Percentiles rank a stretch among this genome's conserved stretches.
Evolutionary conservation across 2,797 vertebrate genomes (phyloP).

Genomic region (Myotis myotis): DNA sequence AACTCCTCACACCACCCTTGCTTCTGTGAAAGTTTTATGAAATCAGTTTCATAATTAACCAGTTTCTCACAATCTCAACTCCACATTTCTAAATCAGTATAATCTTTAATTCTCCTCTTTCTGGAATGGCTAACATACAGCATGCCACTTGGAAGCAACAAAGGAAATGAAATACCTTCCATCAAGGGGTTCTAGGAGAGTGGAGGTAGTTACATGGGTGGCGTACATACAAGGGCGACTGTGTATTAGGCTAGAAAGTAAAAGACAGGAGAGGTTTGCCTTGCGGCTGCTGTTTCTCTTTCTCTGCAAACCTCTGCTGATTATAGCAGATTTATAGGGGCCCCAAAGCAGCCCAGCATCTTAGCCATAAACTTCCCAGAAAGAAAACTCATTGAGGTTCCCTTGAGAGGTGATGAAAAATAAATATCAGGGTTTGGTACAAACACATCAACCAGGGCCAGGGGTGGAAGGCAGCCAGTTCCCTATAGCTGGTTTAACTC

Average conservation of each 20-base stretch:
- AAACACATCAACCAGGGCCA: conserved; percentile 76
- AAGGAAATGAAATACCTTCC: not conserved
- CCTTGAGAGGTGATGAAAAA: conserved; percentile 80
- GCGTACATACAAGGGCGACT: not conserved
- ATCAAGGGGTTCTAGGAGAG: not conserved
- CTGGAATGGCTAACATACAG: not conserved
- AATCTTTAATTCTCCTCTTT: conserved; percentile 33
- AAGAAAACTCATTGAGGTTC: conserved; percentile 80
- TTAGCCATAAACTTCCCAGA: conserved; percentile 79
- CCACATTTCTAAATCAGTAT: conserved; percentile 34
- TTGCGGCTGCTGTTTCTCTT: conserved; percentile 70
- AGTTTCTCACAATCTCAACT: not conserved
- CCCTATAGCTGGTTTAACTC: conserved; percentile 65
- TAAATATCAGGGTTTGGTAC: conserved; percentile 79
- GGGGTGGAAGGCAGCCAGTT: conserved; percentile 68
- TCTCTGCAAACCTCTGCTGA: conserved; percentile 73
- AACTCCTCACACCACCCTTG: not conserved
- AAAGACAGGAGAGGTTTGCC: conserved; percentile 57
- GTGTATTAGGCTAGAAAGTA: conserved; percentile 41
- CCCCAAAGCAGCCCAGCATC: conserved; percentile 78
- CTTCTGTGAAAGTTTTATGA: conserved; percentile 8
- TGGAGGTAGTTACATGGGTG: not conserved
- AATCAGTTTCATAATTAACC: conserved; percentile 16
- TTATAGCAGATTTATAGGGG: conserved; percentile 79
- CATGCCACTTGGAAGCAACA: not conserved